Evolutionary conservation across 2,888 invertebrate genomes (phyloP), one percentile per base, ranked within the genome.

Genomic region (Pterobdella sp.): DNA sequence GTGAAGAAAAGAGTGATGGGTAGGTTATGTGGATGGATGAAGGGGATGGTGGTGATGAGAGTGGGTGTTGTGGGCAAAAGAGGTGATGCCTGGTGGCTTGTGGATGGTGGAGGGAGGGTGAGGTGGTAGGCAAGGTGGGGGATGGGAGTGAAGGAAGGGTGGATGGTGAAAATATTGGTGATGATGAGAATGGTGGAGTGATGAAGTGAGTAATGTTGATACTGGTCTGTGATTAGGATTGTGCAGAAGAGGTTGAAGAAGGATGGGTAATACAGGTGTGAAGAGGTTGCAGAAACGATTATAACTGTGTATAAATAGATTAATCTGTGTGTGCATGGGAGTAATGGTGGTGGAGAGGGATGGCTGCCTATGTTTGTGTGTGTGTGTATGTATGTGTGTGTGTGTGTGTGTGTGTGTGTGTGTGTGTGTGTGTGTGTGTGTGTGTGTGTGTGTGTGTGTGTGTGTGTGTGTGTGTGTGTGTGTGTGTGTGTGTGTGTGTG

Each of bases 401-500:
- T 42, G 42, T 42, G 42, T 42, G 42, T 42, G 42, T 42, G 37
- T 72, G 63, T 72, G 37, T 72, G 63, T 72, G 32, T 72, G 63
- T 72, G 37, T 72, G 63, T 72, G 32, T 72, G 63, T 63, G 37
- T 72, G 65, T 72, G 35, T 72, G 65, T 72, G 52, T 72, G 66
- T 72, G 35, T 72, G 65, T 72, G 52, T 72, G 65, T 72, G 35
- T 72, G 65, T 72, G 52, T 72, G 65, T 72, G 35, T 72, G 49
- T 72, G 52, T 72, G 66, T 70, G 37, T 67, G 34, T 72, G 67
- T 70, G 36, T 75, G 37, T 69, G 68, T 74, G 60, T 66, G 37
- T 68, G 42, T 37, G 73, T 64, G 32, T 64, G 29, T 72, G 36
- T 65, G 70, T 72, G 49, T 68, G 66, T 75, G 26, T 69, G 52